These are phyloP conservation scores for Poecile montanus DNA, from an alignment of 2,797 vertebrate species.

Conservation along the genomic window DNA sequence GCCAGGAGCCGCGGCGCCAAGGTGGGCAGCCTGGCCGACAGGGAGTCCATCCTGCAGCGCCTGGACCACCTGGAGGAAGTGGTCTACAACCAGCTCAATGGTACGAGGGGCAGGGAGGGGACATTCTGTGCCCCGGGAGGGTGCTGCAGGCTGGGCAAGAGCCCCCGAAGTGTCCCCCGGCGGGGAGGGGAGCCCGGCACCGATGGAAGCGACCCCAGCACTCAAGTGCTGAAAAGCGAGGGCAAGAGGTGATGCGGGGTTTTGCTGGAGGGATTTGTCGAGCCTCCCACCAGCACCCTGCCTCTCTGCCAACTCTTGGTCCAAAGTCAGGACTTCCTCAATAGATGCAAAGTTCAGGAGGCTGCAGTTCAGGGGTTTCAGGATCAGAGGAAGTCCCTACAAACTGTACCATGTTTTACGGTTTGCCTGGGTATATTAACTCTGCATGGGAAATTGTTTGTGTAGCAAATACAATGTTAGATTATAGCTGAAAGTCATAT, in stretches of 20 bases:
- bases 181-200: neutral
- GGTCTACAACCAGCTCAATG: constrained; percentile 96
- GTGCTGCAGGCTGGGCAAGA: neutral
- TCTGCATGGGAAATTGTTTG: neutral
- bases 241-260: neutral
- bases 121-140: neutral
- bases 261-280: neutral
- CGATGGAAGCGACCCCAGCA: fast-evolving
- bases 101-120: constrained; percentile 73
- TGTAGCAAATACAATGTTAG: neutral
- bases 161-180: fast-evolving
- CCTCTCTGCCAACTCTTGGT: neutral
- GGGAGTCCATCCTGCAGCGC: constrained; percentile 93
- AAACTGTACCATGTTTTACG: neutral
- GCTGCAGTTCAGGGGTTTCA: neutral
- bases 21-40: constrained; percentile 84
- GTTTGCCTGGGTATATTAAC: neutral
- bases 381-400: neutral
- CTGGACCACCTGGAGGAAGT: constrained; percentile 96
- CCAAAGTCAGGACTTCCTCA: neutral
- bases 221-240: neutral
- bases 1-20: constrained; percentile 86
- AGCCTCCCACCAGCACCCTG: neutral
- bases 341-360: neutral
- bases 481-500: neutral